Base-by-base conservation (phyloP, 2,888 invertebrate species). In the Carcina quercana region DNA sequence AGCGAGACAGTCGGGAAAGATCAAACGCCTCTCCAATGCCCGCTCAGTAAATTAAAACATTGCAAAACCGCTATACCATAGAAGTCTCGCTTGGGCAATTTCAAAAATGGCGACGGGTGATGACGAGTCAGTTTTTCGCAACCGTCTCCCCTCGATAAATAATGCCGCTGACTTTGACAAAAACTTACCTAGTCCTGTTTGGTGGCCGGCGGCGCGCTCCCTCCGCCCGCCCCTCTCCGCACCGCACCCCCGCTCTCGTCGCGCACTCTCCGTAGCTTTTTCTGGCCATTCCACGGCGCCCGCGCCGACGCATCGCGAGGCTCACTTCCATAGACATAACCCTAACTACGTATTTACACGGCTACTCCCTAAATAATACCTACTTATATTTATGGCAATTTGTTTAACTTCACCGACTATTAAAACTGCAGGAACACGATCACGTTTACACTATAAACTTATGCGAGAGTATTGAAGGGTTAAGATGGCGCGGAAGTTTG, bases 341-440 rank as follows among this genome's bases (percentile, higher is more conserved):
- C 65, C 74, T 76, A 76, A 76, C 71, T 83, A 83, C n/a, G n/a
- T 83, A 74, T 82, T 74, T 82, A 83, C 83, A 83, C 73, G 45
- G 63, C 75, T 79, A 80, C 67, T 60, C 50, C 52, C 79, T 82
- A 80, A 70, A 73, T 75, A 76, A 75, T 71, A 73, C 64, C 82
- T 82, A 82, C 82, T 83, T 83, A 83, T 71, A 79, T 74, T 82
- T 83, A 83, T 83, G 83, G 83, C 83, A 83, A 82, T 83, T 82
- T 80, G 80, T 82, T 80, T 76, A 76, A 83, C 78, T 82, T 80
- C 78, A 82, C 72, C 79, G 75, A 82, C 82, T 79, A 73, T 78
- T 76, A 69, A 70, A 79, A 78, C 76, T 82, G 82, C 79, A 83
- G 83, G 83, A 83, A 83, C 83, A 82, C 82, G 82, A 79, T 76